A percentile compares a stretch with the other conserved stretches of the same genome.
phyloP scores from a whole-genome alignment of 2,113 vertebrate species.

The Oncorhynchus gorbuscha region DNA sequence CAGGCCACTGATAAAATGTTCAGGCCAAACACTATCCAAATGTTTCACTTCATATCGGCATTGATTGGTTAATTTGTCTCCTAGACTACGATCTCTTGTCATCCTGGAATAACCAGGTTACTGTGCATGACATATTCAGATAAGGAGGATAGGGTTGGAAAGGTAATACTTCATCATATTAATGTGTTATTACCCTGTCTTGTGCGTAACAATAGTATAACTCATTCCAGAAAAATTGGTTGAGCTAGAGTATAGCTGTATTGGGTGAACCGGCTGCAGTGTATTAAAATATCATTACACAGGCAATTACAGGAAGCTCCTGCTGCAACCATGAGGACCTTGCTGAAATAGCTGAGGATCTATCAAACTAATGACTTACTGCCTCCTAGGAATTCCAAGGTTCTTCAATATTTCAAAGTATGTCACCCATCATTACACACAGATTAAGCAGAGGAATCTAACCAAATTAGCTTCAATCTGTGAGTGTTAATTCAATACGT shows the following conservation, averaged over 20 bases:
- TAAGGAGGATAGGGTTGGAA: neutral
- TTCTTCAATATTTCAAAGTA: slow-evolving; percentile 21
- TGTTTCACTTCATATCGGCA: neutral
- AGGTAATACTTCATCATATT: neutral
- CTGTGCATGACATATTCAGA: neutral
- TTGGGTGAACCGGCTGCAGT: neutral
- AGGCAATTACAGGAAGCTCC: neutral
- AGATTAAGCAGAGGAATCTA: slow-evolving; percentile 9
- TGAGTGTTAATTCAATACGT: neutral
- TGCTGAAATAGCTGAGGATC: slow-evolving; percentile 17
- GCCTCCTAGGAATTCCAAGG: slow-evolving; percentile 19
- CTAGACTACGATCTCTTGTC: neutral
- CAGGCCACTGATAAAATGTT: slow-evolving; percentile 7
- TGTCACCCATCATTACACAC: slow-evolving; percentile 26
- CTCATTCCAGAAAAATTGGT: neutral
- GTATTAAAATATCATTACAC: neutral
- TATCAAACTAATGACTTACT: slow-evolving; percentile 30
- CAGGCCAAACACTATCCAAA: slow-evolving; percentile 16
- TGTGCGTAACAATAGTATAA: neutral
- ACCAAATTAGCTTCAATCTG: neutral
- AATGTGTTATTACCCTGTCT: neutral
- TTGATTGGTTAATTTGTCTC: neutral
- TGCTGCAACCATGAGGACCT: slow-evolving; percentile 19
- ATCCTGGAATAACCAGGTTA: too few relatives aligned
- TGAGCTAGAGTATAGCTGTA: neutral